These are phyloP conservation scores for Ophthalmolycus amberensis DNA, from an alignment of 2,113 vertebrate species.

Conservation along the genomic window DNA sequence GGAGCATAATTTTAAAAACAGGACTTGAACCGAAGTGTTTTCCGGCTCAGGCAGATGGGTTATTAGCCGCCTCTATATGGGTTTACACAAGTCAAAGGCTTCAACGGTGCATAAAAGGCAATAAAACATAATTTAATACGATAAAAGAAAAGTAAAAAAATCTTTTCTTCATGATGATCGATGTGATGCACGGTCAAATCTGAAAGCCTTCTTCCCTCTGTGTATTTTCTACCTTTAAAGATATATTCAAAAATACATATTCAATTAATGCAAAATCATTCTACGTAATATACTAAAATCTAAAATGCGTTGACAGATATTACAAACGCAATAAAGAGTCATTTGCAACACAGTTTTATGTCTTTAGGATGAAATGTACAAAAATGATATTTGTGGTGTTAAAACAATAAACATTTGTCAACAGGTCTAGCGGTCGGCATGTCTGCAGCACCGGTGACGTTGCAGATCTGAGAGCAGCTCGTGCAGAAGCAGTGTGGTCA, in stretches of 20 bases:
- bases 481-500: neutral
- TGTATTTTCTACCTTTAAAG: no score
- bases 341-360: neutral
- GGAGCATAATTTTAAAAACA: neutral
- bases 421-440: neutral
- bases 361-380: neutral
- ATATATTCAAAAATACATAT: neutral
- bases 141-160: no score
- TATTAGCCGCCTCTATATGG: no score
- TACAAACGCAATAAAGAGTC: neutral
- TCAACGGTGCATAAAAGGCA: neutral
- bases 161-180: no score
- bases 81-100: no score
- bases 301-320: neutral
- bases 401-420: neutral
- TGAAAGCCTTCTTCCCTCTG: no score
- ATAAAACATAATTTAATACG: neutral
- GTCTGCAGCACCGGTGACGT: slow-evolving; percentile 19
- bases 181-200: no score
- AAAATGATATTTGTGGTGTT: neutral
- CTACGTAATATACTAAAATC: neutral
- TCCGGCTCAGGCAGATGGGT: no score
- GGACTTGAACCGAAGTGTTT: neutral
- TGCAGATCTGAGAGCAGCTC: slow-evolving; percentile 8
- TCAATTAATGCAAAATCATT: neutral